phyloP scores from a whole-genome alignment of 2,888 invertebrate genomes.

The Campoplex nolae region DNA sequence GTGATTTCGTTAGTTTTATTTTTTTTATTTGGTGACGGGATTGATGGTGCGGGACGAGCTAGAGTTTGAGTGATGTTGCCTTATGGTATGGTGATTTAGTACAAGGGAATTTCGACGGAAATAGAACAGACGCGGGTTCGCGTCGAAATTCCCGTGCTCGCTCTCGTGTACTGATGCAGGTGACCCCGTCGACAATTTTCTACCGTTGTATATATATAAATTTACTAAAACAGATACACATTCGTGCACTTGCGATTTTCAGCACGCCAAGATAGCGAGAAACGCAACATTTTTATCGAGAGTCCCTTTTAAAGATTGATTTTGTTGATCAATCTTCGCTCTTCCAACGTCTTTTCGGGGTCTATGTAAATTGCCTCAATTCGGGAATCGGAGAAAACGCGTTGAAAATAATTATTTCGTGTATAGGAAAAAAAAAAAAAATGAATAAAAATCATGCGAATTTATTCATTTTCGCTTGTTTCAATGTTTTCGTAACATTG shows the following conservation, averaged over 20 bases:
- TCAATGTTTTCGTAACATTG: conserved; percentile 19
- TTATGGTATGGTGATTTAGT: conserved; percentile 24
- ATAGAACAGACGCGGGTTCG: conserved; percentile 47
- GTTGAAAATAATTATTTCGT: not conserved
- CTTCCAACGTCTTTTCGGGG: conserved; percentile 70
- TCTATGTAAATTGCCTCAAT: not conserved
- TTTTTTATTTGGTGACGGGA: conserved; percentile 57
- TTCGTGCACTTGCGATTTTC: conserved; percentile 36
- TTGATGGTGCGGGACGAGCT: conserved; percentile 40
- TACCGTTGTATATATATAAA: conserved; percentile 19
- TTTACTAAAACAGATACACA: conserved; percentile 1
- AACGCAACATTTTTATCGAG: conserved; percentile 76
- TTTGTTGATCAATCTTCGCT: conserved; percentile 70
- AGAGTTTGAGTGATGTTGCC: conserved; percentile 49
- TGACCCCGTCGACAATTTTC: conserved; percentile 49
- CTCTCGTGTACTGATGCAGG: conserved; percentile 48
- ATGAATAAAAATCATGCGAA: not conserved
- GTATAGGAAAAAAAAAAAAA: conserved; percentile 1
- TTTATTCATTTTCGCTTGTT: not conserved
- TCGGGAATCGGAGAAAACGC: not conserved
- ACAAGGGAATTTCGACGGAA: conserved; percentile 52
- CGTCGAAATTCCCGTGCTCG: conserved; percentile 45
- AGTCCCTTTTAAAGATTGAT: conserved; percentile 58
- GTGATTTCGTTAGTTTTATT: not conserved
- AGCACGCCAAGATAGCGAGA: conserved; percentile 46